Conservation (phyloP, 2,888 invertebrate species). For the Plagodis pulveraria region DNA sequence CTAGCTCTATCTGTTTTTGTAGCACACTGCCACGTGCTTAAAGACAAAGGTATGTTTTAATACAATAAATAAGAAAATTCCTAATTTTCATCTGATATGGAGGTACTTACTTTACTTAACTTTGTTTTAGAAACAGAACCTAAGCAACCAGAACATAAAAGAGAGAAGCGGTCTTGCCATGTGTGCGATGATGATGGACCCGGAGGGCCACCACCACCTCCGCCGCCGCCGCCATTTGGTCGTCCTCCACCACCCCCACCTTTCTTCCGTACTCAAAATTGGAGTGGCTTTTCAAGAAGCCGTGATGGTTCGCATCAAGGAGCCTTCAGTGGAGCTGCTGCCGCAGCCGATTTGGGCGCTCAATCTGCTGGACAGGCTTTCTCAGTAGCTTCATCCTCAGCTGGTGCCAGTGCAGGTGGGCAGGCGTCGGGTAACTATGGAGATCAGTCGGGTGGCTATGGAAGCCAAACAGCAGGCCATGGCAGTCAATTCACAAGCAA, state of each 20-base stretch:
- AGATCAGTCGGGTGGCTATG: conserved; percentile 2
- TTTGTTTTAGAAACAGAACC: conserved; percentile 25
- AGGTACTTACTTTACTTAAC: no score
- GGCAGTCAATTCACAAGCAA: conserved; percentile 21
- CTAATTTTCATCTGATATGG: neutral
- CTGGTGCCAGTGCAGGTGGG: conserved; percentile 24
- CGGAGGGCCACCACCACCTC: conserved; percentile 11
- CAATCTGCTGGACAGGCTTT: conserved; percentile 41
- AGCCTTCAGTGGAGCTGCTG: conserved; percentile 47
- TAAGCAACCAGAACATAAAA: conserved; percentile 22
- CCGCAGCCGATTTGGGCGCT: conserved; percentile 34
- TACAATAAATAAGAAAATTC: neutral
- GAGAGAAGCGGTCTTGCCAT: conserved; percentile 39
- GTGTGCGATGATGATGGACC: conserved; percentile 24
- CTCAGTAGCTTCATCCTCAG: conserved; percentile 43
- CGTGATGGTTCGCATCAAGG: conserved; percentile 39
- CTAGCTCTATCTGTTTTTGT: conserved; percentile 37
- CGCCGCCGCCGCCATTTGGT: conserved; percentile 15
- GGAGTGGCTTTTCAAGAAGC: conserved; percentile 41
- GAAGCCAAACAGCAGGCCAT: conserved; percentile 5
- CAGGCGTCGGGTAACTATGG: conserved; percentile 10
- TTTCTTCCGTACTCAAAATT: conserved; percentile 43
- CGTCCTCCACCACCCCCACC: conserved; percentile 28
- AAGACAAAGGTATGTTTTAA: conserved; percentile 34
- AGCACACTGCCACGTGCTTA: conserved; percentile 38